phyloP scores from a whole-genome alignment of 2,888 invertebrate species.

The Troides helena region DNA sequence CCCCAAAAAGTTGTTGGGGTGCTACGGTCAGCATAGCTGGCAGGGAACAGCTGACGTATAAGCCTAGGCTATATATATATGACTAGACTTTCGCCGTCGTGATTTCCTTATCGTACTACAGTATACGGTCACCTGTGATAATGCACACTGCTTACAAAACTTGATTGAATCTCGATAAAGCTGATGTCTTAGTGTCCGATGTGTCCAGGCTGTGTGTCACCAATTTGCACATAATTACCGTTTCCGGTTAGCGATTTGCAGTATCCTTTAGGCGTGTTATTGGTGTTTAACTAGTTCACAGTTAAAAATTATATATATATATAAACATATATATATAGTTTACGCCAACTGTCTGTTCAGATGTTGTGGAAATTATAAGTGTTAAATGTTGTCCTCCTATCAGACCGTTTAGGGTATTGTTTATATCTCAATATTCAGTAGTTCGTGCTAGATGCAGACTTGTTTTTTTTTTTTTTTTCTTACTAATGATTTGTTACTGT shows the following conservation, averaged over 20 bases:
- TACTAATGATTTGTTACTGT: slow-evolving; percentile 80
- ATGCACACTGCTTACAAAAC: slow-evolving; percentile 1
- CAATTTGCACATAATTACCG: slow-evolving; percentile 52
- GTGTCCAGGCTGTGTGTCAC: slow-evolving; percentile 2
- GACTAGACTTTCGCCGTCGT: background rate
- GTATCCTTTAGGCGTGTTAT: slow-evolving; percentile 69
- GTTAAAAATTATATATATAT: slow-evolving; percentile 37
- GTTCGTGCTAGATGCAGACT: slow-evolving; percentile 77
- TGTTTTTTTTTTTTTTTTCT: slow-evolving; percentile 58
- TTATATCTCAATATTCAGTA: slow-evolving; percentile 67
- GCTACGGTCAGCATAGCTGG: too few species aligned
- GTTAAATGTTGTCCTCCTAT: slow-evolving; percentile 69
- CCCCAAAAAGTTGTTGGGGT: too few species aligned
- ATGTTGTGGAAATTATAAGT: slow-evolving; percentile 71
- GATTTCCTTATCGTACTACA: slow-evolving; percentile 1
- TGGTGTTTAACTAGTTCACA: slow-evolving; percentile 74
- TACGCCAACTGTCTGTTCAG: slow-evolving; percentile 72
- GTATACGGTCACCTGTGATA: slow-evolving; percentile 27
- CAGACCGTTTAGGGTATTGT: slow-evolving; percentile 57
- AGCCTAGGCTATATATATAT: too few species aligned
- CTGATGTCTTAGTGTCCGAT: slow-evolving; percentile 25
- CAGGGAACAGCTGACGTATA: too few species aligned
- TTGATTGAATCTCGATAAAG: slow-evolving; percentile 19
- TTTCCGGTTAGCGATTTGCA: slow-evolving; percentile 51
- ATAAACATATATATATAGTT: slow-evolving; percentile 32